phyloP scores from a whole-genome alignment of 2,113 vertebrate species.

The Vireo altiloquus region DNA sequence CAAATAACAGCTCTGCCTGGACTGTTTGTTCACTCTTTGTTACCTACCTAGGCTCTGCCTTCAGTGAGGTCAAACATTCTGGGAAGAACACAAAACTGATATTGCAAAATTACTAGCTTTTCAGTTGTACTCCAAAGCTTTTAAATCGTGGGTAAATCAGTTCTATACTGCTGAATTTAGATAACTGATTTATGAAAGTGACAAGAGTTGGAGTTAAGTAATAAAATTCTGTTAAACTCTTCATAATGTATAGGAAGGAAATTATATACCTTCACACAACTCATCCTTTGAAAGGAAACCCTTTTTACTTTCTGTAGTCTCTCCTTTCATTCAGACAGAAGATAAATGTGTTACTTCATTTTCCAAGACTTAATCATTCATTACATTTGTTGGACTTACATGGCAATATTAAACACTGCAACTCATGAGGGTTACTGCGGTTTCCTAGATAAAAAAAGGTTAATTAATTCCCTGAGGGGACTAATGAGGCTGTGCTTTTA shows the following conservation, averaged over 20 bases:
- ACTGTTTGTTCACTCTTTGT: neutral
- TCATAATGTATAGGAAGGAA: neutral
- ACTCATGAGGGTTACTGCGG: neutral
- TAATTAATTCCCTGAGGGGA: neutral
- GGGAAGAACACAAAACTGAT: neutral
- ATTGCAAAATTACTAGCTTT: neutral
- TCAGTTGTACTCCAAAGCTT: neutral
- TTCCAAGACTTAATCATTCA: neutral
- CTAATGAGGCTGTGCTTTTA: neutral
- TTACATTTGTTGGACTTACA: neutral
- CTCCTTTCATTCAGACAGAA: neutral
- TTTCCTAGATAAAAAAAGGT: neutral
- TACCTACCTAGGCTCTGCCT: neutral
- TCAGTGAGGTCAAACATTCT: neutral
- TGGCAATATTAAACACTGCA: neutral
- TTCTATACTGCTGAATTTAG: neutral
- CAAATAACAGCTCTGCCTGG: neutral
- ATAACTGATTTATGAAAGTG: neutral
- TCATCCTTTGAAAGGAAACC: neutral
- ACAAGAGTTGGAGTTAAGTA: neutral
- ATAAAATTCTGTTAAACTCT: neutral
- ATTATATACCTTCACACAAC: neutral
- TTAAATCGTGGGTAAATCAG: neutral
- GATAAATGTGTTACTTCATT: neutral
- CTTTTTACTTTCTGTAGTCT: neutral